Evolutionary conservation across 1,140 invertebrate species (phyloP), one percentile per base, ranked within the genome.

Genomic region (Ceratoteleas bidentatus): DNA sequence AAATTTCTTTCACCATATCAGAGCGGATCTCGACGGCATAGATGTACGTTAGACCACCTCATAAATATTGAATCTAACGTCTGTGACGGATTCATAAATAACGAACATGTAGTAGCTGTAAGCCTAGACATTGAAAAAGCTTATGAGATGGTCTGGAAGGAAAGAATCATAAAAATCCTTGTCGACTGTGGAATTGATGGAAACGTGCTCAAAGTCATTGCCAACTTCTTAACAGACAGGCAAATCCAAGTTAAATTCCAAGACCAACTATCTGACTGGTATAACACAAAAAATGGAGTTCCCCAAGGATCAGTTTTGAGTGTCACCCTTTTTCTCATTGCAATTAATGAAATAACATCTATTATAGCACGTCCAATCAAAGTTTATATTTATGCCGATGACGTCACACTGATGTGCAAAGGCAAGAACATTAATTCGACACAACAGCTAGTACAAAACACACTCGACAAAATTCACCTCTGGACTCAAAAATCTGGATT

Each of bases 71-170:
- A 45, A 45, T 10, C 43, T 45, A 45, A 45, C 6, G 16, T 50
- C 6, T 50, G 49, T 24, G 49, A 50, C 10, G 14, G 14, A 15
- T 50, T 50, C 11, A 16, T 50, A 50, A 50, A 6, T 16, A 24
- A 50, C 7, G 6, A 50, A 50, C 49, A 50, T 11, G 14, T 50
- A 16, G 4, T 50, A 6, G 10, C 49, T 7, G 49, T 50, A 9
- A 16, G 49, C 49, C 6, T 50, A 9, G 49, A 50, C 49, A 16
- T 50, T 1, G 49, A 45, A 45, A 45, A 45, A 45, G 43, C 43
- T 45, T 45, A 45, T n/a, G 43, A 45, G 6, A 24, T 24, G 45
- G n/a, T 49, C 13, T 49, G 45, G 45, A 49, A 13, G 13, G 45
- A 11, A 11, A 49, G n/a, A 49, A 6, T 49, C 13, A 14, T 49